A percentile compares a stretch with the other conserved stretches of the same genome.
Conservation (phyloP, 2,888 invertebrate species). For the Phania funesta region DNA sequence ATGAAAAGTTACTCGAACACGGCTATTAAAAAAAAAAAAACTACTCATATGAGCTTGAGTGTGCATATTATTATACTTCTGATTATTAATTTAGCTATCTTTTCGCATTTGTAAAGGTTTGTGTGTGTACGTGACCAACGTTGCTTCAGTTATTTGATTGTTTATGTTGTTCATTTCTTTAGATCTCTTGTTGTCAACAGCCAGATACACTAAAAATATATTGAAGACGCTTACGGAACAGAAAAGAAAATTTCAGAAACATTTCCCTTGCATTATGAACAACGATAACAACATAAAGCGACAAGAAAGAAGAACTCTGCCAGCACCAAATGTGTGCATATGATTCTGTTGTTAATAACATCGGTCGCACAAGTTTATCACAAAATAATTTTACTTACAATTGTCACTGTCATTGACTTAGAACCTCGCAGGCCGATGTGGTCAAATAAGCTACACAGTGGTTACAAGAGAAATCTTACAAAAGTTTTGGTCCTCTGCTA, state of each 20-base stretch:
- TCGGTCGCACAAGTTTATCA: conserved; percentile 42
- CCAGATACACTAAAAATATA: conserved; percentile 70
- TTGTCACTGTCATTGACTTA: conserved; percentile 54
- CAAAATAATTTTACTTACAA: conserved; percentile 65
- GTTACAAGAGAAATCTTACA: too few species aligned
- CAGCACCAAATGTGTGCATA: neutral
- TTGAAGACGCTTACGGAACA: conserved; percentile 71
- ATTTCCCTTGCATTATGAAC: conserved; percentile 63
- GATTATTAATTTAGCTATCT: conserved; percentile 15
- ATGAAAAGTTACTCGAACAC: too few species aligned
- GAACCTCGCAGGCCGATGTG: too few species aligned
- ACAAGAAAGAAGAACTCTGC: neutral
- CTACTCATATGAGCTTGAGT: too few species aligned
- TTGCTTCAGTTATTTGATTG: conserved; percentile 18
- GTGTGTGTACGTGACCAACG: neutral
- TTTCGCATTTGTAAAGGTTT: neutral
- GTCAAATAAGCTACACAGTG: too few species aligned
- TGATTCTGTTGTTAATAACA: conserved; percentile 35
- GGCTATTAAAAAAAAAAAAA: too few species aligned
- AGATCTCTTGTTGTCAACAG: conserved; percentile 69
- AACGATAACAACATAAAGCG: conserved; percentile 40
- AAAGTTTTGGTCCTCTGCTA: too few species aligned
- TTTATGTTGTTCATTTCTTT: conserved; percentile 56
- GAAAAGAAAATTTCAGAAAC: conserved; percentile 58
- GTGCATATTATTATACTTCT: conserved; percentile 10